Conservation (phyloP, 2,113 vertebrate genomes). For the Tauraco erythrolophus region DNA sequence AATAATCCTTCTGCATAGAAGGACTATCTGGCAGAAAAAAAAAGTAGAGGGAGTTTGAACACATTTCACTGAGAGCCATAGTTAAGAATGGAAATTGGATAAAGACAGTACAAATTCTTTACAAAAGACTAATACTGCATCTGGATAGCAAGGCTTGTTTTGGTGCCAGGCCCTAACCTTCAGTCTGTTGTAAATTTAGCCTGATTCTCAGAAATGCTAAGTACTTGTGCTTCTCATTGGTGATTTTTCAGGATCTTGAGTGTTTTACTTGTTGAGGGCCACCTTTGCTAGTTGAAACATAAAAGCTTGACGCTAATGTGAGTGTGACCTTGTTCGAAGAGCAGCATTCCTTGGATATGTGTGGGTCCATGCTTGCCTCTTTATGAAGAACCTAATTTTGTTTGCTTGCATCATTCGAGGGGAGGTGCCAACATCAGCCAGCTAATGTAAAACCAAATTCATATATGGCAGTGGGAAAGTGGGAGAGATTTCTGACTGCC, state of each 20-base stretch:
- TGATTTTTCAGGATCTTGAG: neutral
- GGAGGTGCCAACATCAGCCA: neutral
- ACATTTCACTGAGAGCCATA: neutral
- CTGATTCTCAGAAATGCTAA: slow-evolving; percentile 19
- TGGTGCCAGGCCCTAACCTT: slow-evolving; percentile 41
- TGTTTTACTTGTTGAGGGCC: neutral
- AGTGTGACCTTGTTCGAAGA: neutral
- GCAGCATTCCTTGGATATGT: neutral
- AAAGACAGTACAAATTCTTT: slow-evolving; percentile 54
- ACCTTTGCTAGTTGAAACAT: neutral
- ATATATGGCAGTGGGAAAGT: neutral
- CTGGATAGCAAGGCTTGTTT: slow-evolving; percentile 30
- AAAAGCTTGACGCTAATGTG: neutral
- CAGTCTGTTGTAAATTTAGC: slow-evolving; percentile 32
- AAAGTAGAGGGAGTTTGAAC: neutral
- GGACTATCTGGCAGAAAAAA: neutral
- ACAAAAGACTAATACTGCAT: slow-evolving; percentile 47
- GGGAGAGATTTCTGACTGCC: neutral
- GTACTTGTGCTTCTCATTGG: neutral
- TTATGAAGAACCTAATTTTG: neutral
- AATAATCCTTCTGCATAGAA: slow-evolving; percentile 26
- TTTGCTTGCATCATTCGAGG: neutral
- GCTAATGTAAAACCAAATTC: neutral
- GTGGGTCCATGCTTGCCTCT: neutral
- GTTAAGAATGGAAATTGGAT: slow-evolving; percentile 60